These are phyloP conservation scores for Bathynomus jamesi DNA, from an alignment of 1,140 invertebrate species.

Conservation along the genomic window DNA sequence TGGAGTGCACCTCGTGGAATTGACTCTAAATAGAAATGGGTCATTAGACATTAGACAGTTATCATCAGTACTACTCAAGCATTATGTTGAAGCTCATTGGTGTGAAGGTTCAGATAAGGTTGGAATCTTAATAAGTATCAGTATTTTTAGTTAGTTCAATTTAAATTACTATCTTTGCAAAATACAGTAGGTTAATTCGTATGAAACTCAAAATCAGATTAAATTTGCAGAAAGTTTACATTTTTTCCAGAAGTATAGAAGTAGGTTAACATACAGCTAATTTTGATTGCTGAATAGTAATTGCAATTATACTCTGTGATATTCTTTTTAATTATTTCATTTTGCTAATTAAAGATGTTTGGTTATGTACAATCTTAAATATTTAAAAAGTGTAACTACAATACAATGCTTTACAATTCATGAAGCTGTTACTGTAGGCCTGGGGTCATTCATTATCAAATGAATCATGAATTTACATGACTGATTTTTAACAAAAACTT, in stretches of 20 bases:
- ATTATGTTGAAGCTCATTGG: conserved; percentile 71
- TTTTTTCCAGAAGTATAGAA: not conserved
- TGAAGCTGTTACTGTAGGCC: no score
- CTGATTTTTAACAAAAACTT: no score
- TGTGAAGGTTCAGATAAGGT: conserved; percentile 50
- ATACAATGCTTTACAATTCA: no score
- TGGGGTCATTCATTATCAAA: no score
- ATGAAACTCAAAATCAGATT: not conserved
- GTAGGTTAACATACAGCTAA: not conserved
- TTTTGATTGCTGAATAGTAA: not conserved
- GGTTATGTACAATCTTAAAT: not conserved
- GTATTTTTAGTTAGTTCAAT: no score
- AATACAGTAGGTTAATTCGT: not conserved
- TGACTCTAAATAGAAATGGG: conserved; percentile 60
- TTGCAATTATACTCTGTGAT: no score
- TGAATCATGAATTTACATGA: no score
- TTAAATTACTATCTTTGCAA: conserved; percentile 4
- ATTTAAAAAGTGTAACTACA: no score
- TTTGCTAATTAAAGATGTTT: not conserved
- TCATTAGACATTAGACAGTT: conserved; percentile 58
- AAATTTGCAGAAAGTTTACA: not conserved
- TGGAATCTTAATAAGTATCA: not conserved
- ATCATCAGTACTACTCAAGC: conserved; percentile 63
- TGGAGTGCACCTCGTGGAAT: conserved; percentile 63
- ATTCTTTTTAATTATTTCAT: not conserved